Conservation (phyloP, 2,888 invertebrate genomes). For the Noctua janthina region DNA sequence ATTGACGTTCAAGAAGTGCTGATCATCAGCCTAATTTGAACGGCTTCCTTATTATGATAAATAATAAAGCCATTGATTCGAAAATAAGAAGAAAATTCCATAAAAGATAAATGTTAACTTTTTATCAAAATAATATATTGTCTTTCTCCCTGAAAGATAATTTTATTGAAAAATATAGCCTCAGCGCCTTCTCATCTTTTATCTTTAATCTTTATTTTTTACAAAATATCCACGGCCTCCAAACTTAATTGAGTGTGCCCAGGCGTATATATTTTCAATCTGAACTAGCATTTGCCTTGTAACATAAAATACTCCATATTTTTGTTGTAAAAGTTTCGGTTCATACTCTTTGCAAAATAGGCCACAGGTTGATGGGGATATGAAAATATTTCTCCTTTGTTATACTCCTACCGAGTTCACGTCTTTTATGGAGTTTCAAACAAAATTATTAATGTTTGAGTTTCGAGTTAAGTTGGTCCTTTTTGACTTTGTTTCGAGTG, state of each 20-base stretch:
- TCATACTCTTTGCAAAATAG: conserved; percentile 25
- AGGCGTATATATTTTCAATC: conserved; percentile 35
- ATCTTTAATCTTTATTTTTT: conserved; percentile 11
- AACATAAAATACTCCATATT: conserved; percentile 16
- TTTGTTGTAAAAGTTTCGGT: conserved; percentile 23
- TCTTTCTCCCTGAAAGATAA: background rate
- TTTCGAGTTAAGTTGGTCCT: conserved; percentile 30
- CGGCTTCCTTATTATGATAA: background rate
- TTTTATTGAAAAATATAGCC: conserved; percentile 8
- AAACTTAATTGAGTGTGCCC: conserved; percentile 10
- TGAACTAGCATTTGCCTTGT: conserved; percentile 18
- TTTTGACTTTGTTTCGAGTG: conserved; percentile 36
- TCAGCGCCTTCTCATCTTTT: conserved; percentile 6
- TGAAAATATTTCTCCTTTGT: conserved; percentile 56
- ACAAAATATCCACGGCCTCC: conserved; percentile 8
- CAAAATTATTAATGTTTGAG: conserved; percentile 52
- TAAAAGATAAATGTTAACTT: background rate
- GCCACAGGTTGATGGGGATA: conserved; percentile 32
- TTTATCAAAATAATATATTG: background rate
- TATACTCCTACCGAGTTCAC: conserved; percentile 24
- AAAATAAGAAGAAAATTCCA: background rate
- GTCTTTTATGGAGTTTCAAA: conserved; percentile 46
- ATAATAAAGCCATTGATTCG: background rate
- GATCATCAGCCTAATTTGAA: background rate
- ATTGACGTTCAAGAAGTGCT: background rate